Conservation (phyloP, 53 echinoderm and acorn worm species). For the Actinopyga echinites region DNA sequence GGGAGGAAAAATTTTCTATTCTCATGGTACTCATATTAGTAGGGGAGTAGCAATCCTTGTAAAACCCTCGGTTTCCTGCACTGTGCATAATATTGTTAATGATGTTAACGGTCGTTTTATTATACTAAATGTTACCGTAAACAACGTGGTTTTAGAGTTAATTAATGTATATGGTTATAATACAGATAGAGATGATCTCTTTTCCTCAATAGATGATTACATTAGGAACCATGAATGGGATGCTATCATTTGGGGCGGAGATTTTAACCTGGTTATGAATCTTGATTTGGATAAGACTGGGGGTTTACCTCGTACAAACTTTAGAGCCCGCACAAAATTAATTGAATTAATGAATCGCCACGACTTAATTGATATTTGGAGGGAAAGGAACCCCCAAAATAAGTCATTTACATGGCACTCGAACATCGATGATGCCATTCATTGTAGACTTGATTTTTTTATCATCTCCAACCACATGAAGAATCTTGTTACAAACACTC, state of each 20-base stretch:
- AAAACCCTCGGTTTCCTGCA: not conserved
- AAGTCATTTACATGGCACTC: not conserved
- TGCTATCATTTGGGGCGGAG: not conserved
- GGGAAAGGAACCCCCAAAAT: not conserved
- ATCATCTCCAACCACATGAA: not conserved
- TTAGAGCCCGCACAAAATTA: not conserved
- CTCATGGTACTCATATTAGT: not conserved
- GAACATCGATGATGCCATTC: not conserved
- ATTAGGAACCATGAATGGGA: not conserved
- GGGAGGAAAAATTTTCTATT: not conserved
- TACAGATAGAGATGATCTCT: not conserved
- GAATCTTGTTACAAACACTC: not conserved
- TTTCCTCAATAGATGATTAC: not conserved
- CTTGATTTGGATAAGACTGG: not conserved
- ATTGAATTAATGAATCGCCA: not conserved
- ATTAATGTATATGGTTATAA: not conserved
- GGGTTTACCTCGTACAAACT: not conserved
- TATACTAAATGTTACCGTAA: not conserved
- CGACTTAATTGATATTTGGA: not conserved
- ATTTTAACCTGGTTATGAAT: conserved; percentile 4
- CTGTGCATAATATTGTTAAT: not conserved
- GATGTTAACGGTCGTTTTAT: not conserved
- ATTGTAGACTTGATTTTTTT: not conserved
- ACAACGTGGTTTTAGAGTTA: not conserved
- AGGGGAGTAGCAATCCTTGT: not conserved